Base-by-base conservation (phyloP, 2,797 vertebrate genomes). In the Delichon dasypus region DNA sequence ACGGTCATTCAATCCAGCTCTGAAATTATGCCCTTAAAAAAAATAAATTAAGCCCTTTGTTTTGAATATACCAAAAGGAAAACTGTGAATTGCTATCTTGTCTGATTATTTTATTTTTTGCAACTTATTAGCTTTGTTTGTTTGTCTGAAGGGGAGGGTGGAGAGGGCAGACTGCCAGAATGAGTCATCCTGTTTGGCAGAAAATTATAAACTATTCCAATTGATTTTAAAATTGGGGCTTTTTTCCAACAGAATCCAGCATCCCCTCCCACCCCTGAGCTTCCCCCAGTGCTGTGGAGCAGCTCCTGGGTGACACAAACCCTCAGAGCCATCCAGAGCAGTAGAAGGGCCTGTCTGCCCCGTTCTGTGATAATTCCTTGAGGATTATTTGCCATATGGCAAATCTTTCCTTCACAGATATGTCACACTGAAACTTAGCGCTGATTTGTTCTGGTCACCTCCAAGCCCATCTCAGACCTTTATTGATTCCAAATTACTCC, bases 131-230 rank as follows among this genome's bases (percentile, higher is more conserved):
- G 67, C 67, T 94, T 93, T 94, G 64, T 95, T 95, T 96, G 89
- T 95, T 94, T 96, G 83, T 95, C 74, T 88, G 90, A 86, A 76
- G 36, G 45, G 83, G 62, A 81, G 70, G 64, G 57, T 34, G 21
- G 64, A 71, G 40, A 81, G 73, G 91, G 80, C 90, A 89, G 64
- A 42, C 74, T 89, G 96, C 96, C 95, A 95, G 53, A 82, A 88
- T 96, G 96, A 96, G 55, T 96, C 95, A 96, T 91, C 55, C 36
- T 2, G 0, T 90, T 95, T 95, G 95, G 93, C 94, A 85, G 60
- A 94, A 95, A 93, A 90, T 87, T 12, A 92, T 77, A 87, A 96
- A 91, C 88, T 10, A 93, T 96, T 93, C 85, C 55, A 82, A 88
- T 95, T 89, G 13, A 96, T 95, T 96, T 90, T 16, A 79, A 96